Evolutionary conservation across 2,888 invertebrate genomes (phyloP), one percentile per base, ranked within the genome.

Genomic region (Chironomus riparius): DNA sequence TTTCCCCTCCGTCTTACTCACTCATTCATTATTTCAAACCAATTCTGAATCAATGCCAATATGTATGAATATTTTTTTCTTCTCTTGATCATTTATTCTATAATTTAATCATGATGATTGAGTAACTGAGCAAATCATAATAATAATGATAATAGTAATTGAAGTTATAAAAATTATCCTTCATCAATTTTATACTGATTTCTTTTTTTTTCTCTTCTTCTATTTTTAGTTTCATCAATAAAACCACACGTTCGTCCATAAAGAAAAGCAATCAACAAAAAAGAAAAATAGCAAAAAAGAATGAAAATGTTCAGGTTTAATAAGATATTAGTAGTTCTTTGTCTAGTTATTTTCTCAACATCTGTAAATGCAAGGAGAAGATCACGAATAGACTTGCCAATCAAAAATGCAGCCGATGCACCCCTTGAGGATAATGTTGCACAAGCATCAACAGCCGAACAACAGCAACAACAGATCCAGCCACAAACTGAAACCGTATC

Each of bases 401-500:
- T 79, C 76, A 73, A 78, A 78, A 80, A 79, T 79, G 78, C 80
- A 76, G 80, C 78, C 56, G 80, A 80, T 78, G 79, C 80, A 74
- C 78, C 79, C 77, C 72, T 79, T 71, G 77, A 78, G 74, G 80
- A 80, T 78, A 80, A 80, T 78, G 78, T 80, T 76, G 81, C 80
- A 75, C 79, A 80, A 76, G 80, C 81, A 78, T 76, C 80, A 5
- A 56, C 56, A 15, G 56, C 15, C 2, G 38, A 38, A 38, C 38
- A 15, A 56, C 56, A 12, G 83, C 86, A 77, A 85, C 85, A 76
- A 85, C 85, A 3, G 83, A 83, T 4, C 1, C 13, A 50, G 15
- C n/a, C 85, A 5, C 82, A 86, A 61, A 84, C 86, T 62, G 85
- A 85, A 77, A 24, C 78, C 47, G 79, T 79, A 76, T 79, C 79